These are phyloP conservation scores for Ctenopoma multispine DNA, from an alignment of 2,797 vertebrate species.

Conservation along the genomic window DNA sequence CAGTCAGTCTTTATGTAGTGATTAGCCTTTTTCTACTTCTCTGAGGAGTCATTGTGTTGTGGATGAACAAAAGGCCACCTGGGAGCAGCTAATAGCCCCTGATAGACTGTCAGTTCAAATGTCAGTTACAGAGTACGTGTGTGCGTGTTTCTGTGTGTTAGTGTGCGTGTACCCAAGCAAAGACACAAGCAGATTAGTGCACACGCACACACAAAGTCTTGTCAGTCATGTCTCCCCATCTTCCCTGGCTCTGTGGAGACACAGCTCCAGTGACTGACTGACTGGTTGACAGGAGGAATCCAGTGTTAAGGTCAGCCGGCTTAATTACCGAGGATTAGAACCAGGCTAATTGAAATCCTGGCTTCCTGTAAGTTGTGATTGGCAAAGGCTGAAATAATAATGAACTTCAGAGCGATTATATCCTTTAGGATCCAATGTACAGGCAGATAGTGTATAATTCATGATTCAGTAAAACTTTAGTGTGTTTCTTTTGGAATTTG, in stretches of 20 bases:
- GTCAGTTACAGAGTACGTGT: constrained; percentile 61
- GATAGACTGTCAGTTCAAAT: constrained; percentile 77
- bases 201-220: constrained; percentile 36
- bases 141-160: constrained; percentile 5
- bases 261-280: constrained; percentile 63
- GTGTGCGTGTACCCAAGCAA: constrained; percentile 5
- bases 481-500: constrained; percentile 18
- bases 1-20: constrained; percentile 67
- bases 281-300: constrained; percentile 72
- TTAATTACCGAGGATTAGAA: constrained; percentile 79
- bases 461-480: constrained; percentile 44
- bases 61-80: constrained; percentile 78
- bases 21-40: constrained; percentile 75
- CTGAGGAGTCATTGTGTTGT: constrained; percentile 77
- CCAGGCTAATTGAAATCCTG: constrained; percentile 79
- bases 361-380: constrained; percentile 74
- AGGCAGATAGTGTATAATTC: constrained; percentile 62
- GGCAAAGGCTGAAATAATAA: constrained; percentile 76
- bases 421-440: constrained; percentile 43
- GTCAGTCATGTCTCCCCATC: constrained; percentile 69
- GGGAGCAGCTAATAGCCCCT: constrained; percentile 80
- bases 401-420: constrained; percentile 64
- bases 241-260: constrained; percentile 59
- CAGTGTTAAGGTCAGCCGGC: constrained; percentile 78
- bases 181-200: constrained; percentile 10